phyloP scores from a whole-genome alignment of 2,888 invertebrate species.

The Drosophila ochracea region DNA sequence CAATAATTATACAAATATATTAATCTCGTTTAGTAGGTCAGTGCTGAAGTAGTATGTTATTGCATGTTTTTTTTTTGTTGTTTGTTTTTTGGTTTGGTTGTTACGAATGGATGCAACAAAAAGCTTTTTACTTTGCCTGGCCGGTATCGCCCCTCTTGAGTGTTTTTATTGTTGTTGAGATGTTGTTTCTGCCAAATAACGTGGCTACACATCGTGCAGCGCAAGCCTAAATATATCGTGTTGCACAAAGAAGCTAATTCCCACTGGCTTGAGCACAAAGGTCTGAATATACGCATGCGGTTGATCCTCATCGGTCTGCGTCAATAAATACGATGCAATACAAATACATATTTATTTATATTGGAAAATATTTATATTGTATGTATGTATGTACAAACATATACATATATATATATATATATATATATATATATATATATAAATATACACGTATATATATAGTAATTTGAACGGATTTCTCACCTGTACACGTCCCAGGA shows the following conservation, averaged over 20 bases:
- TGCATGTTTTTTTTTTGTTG: neutral
- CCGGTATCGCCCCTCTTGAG: conserved; percentile 37
- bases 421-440: conserved; percentile 5
- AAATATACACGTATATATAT: conserved; percentile 3
- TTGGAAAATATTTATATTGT: neutral
- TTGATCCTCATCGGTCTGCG: conserved; percentile 97
- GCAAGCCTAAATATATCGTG: conserved; percentile 98
- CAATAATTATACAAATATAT: conserved; percentile 33
- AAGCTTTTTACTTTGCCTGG: conserved; percentile 56
- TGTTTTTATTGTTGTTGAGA: conserved; percentile 35
- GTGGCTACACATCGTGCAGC: conserved; percentile 91
- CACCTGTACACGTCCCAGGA: conserved; percentile 98
- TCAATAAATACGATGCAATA: conserved; percentile 27
- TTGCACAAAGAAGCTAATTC: conserved; percentile 95
- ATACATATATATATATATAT: neutral
- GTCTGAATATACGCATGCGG: conserved; percentile 97
- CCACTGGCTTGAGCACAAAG: conserved; percentile 96
- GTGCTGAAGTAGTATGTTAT: conserved; percentile 20
- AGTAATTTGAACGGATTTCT: conserved; percentile 63
- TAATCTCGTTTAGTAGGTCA: conserved; percentile 41
- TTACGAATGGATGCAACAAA: conserved; percentile 32
- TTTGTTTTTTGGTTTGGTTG: conserved; percentile 13
- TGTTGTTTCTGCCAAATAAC: conserved; percentile 14
- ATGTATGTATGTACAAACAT: neutral
- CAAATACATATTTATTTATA: conserved; percentile 22